Conservation (phyloP, 2,888 invertebrate genomes). For the Eristalis intricaria region DNA sequence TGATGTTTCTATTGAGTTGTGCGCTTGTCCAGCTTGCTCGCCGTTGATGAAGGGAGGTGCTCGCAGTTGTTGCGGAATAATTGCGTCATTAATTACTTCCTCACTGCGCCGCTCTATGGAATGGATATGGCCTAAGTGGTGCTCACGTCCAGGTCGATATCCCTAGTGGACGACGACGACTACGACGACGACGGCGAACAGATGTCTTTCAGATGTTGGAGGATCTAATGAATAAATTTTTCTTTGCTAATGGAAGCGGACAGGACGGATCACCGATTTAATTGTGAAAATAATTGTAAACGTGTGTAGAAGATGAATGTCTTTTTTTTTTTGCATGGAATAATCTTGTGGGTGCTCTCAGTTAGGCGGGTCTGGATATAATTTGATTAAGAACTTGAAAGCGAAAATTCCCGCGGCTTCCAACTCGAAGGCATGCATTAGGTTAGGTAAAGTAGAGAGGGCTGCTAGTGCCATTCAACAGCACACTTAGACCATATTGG, state of each 20-base stretch:
- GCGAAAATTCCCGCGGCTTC: neutral
- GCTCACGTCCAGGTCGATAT: slow-evolving; percentile 3
- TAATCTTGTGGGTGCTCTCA: neutral
- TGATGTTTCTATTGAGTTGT: slow-evolving; percentile 61
- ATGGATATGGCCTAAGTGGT: slow-evolving; percentile 19
- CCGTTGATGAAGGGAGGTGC: slow-evolving; percentile 49
- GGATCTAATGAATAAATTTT: slow-evolving; percentile 5
- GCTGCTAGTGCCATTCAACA: too few species aligned
- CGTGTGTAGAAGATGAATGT: neutral
- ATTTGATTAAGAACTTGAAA: neutral
- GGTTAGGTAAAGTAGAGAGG: too few species aligned
- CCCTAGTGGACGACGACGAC: neutral
- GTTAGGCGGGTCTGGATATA: neutral
- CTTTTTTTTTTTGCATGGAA: neutral
- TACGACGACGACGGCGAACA: neutral
- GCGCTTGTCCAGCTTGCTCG: slow-evolving; percentile 14
- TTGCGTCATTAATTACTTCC: slow-evolving; percentile 69
- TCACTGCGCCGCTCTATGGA: neutral
- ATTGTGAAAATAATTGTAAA: neutral
- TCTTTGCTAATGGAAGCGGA: neutral
- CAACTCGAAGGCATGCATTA: neutral
- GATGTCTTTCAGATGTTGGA: neutral
- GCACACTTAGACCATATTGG: too few species aligned
- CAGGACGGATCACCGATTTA: neutral
- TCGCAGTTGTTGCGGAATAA: slow-evolving; percentile 43